A percentile compares a stretch with the other conserved stretches of the same genome.
phyloP scores from a whole-genome alignment of 2,888 invertebrate genomes.

The Drymonia ruficornis region DNA sequence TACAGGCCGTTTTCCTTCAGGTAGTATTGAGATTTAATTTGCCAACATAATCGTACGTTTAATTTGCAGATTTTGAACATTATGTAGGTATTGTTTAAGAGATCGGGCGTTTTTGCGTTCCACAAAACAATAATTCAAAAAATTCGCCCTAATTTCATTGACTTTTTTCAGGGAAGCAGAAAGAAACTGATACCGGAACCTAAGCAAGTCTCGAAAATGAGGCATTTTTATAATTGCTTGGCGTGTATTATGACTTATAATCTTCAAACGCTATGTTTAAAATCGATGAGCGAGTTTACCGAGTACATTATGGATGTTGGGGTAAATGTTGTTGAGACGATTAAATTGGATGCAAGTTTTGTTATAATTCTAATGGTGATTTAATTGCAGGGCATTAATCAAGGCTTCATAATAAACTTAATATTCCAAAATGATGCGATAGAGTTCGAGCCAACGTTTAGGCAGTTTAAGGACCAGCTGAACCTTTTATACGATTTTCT shows the following conservation, averaged over 20 bases:
- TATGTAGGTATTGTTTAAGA: too few species aligned
- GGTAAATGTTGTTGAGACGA: slow-evolving; percentile 74
- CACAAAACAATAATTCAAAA: too few species aligned
- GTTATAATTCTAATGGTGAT: slow-evolving; percentile 5
- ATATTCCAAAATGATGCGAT: slow-evolving; percentile 85
- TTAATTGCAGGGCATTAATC: slow-evolving; percentile 85
- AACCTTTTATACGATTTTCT: slow-evolving; percentile 90
- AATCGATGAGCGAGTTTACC: slow-evolving; percentile 91
- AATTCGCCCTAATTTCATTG: neutral
- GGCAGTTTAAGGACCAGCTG: slow-evolving; percentile 89
- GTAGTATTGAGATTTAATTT: slow-evolving; percentile 49
- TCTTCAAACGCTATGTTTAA: slow-evolving; percentile 91
- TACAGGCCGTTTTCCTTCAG: slow-evolving; percentile 86
- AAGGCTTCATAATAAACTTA: slow-evolving; percentile 88
- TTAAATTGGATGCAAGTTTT: neutral
- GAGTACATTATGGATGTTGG: slow-evolving; percentile 90
- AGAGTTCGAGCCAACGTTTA: slow-evolving; percentile 90
- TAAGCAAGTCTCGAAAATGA: slow-evolving; percentile 86
- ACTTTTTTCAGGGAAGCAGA: slow-evolving; percentile 84
- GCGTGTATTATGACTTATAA: slow-evolving; percentile 95
- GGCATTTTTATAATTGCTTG: slow-evolving; percentile 93
- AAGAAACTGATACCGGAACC: slow-evolving; percentile 88
- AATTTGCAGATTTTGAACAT: too few species aligned
- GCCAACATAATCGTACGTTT: neutral
- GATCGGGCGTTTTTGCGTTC: too few species aligned